These are phyloP conservation scores for Tiliacea citrago DNA, from an alignment of 2,888 invertebrate species.

Conservation along the genomic window DNA sequence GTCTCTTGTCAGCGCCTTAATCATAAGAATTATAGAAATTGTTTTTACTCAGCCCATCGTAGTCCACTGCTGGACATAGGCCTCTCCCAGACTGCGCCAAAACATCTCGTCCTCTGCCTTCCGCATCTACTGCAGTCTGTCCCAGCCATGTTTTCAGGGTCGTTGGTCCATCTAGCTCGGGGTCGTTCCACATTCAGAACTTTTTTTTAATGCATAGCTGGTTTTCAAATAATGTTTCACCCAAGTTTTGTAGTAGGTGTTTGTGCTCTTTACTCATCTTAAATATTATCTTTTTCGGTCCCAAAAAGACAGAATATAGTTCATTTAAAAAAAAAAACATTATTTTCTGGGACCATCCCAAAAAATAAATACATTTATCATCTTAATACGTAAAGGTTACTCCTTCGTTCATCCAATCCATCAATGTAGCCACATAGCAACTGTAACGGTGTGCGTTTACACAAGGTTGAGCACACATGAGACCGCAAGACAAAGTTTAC, in stretches of 20 bases:
- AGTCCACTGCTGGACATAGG: no score
- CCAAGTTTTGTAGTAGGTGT: no score
- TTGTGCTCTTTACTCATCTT: not conserved
- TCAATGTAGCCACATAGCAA: slow-evolving; percentile 46
- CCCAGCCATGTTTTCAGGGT: no score
- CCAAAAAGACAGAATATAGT: not conserved
- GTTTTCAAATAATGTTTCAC: not conserved
- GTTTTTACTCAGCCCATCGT: no score
- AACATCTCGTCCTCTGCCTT: no score
- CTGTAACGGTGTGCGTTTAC: slow-evolving; percentile 47
- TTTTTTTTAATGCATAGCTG: not conserved
- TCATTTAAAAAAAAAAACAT: not conserved
- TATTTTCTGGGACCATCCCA: not conserved
- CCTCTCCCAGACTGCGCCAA: no score
- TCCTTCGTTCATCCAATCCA: slow-evolving; percentile 61
- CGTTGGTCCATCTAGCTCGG: no score
- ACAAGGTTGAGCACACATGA: slow-evolving; percentile 42
- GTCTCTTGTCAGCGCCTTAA: no score
- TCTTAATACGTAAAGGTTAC: not conserved
- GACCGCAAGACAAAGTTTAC: slow-evolving; percentile 42
- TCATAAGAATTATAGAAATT: not conserved
- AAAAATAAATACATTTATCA: slow-evolving; percentile 36
- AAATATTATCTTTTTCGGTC: not conserved
- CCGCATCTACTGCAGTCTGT: no score
- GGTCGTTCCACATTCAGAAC: no score